A percentile compares a stretch with the other conserved stretches of the same genome.
Conservation (phyloP, 2,797 vertebrate genomes). For the Danio tinwini region DNA sequence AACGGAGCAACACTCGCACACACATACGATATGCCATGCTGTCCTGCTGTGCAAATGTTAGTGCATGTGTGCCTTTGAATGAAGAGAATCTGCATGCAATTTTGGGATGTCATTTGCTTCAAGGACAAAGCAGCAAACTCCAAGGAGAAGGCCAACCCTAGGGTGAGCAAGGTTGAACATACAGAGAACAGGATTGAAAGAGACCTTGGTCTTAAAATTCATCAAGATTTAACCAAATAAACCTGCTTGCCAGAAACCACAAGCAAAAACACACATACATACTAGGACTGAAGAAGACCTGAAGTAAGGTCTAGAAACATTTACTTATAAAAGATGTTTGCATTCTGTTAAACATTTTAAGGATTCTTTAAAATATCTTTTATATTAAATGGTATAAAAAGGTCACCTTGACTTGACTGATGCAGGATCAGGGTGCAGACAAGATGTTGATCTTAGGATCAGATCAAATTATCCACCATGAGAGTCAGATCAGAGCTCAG, state of each 20-base stretch:
- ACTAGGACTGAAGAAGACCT: too few species aligned
- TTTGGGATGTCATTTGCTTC: neutral
- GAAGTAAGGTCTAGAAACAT: too few species aligned
- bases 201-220: constrained; percentile 35
- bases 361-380: too few species aligned
- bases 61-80: neutral
- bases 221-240: neutral
- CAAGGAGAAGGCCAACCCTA: neutral
- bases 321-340: too few species aligned
- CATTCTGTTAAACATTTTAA: too few species aligned
- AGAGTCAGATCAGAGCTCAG: neutral
- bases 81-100: neutral
- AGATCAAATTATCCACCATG: neutral
- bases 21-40: constrained; percentile 47
- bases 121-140: neutral
- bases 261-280: neutral
- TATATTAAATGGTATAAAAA: too few species aligned
- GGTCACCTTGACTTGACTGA: neutral
- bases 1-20: neutral
- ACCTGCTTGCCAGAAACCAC: neutral
- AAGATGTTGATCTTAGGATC: neutral
- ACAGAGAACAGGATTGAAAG: constrained; percentile 22
- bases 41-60: neutral
- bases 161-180: constrained; percentile 42
- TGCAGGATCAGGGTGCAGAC: neutral